A percentile compares a stretch with the other conserved stretches of the same genome.
These are phyloP conservation scores for Acheta domesticus DNA, from an alignment of 2,888 invertebrate species.

Conservation along the genomic window DNA sequence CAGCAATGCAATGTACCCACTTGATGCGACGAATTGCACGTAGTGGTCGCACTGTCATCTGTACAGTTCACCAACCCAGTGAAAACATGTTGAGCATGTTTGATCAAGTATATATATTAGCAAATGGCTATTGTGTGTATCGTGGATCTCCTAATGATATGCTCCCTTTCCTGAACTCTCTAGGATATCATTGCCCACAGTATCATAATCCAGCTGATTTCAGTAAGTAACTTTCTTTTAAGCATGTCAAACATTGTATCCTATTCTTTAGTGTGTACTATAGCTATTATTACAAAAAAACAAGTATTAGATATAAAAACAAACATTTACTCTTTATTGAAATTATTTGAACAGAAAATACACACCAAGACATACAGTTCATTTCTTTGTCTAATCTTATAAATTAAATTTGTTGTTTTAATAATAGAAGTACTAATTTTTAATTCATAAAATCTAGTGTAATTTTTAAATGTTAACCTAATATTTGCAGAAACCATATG, in stretches of 20 bases:
- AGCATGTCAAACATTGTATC: neutral
- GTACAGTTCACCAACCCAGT: slow-evolving; percentile 60
- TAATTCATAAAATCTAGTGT: too few species aligned
- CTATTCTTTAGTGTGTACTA: too few species aligned
- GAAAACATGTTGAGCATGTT: slow-evolving; percentile 58
- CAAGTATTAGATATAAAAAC: too few species aligned
- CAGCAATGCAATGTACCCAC: slow-evolving; percentile 53
- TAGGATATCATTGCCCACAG: slow-evolving; percentile 55
- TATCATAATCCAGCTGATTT: slow-evolving; percentile 63
- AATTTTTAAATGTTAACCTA: too few species aligned
- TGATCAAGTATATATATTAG: slow-evolving; percentile 55
- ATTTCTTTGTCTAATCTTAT: too few species aligned
- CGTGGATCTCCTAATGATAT: slow-evolving; percentile 52
- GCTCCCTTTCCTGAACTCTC: slow-evolving; percentile 53
- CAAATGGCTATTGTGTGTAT: slow-evolving; percentile 57
- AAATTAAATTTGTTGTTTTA: too few species aligned
- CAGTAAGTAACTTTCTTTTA: slow-evolving; percentile 45
- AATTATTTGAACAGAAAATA: too few species aligned
- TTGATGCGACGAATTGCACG: slow-evolving; percentile 49
- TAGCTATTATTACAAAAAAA: too few species aligned
- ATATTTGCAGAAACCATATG: too few species aligned
- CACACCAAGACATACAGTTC: too few species aligned
- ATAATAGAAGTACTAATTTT: too few species aligned
- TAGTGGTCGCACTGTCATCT: slow-evolving; percentile 56
- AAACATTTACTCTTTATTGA: too few species aligned